Evolutionary conservation across 2,113 vertebrate species (phyloP).

Genomic region (Malurus cyaneus): DNA sequence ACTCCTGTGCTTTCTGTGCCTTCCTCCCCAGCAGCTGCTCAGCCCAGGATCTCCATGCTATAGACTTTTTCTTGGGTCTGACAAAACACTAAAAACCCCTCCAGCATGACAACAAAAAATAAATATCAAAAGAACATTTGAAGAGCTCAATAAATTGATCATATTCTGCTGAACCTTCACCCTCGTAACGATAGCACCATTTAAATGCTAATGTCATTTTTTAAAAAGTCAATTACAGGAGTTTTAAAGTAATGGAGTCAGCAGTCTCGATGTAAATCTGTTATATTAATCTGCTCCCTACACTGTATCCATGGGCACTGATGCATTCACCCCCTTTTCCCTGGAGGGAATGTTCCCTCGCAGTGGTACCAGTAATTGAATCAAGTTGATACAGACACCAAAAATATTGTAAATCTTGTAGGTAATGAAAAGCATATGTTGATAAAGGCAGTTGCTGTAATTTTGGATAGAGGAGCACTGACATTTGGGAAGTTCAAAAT

Average conservation of each 20-base stretch:
- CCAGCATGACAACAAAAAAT: constrained; percentile 50
- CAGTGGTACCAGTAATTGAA: constrained; percentile 85
- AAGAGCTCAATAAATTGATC: constrained; percentile 79
- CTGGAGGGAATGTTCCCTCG: constrained; percentile 79
- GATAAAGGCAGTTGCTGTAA: constrained; percentile 66
- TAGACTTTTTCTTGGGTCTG: constrained; percentile 34
- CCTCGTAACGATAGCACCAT: constrained; percentile 82
- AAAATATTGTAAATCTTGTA: constrained; percentile 78
- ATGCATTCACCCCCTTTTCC: constrained; percentile 69
- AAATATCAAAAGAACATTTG: constrained; percentile 76
- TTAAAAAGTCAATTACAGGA: constrained; percentile 84
- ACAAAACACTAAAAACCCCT: constrained; percentile 60
- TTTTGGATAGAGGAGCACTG: constrained; percentile 76
- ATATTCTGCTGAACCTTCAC: constrained; percentile 76
- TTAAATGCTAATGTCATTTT: constrained; percentile 92
- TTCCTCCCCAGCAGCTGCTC: background rate
- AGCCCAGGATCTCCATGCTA: background rate
- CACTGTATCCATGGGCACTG: constrained; percentile 62
- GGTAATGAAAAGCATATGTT: constrained; percentile 84
- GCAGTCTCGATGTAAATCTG: constrained; percentile 75
- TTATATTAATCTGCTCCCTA: constrained; percentile 53
- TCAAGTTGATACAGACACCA: constrained; percentile 84
- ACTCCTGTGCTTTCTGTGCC: background rate
- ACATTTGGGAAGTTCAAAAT: constrained; percentile 72
- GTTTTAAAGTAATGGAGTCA: constrained; percentile 82